Conservation (phyloP, 2,888 invertebrate genomes). For the Orchesellides sinensis region DNA sequence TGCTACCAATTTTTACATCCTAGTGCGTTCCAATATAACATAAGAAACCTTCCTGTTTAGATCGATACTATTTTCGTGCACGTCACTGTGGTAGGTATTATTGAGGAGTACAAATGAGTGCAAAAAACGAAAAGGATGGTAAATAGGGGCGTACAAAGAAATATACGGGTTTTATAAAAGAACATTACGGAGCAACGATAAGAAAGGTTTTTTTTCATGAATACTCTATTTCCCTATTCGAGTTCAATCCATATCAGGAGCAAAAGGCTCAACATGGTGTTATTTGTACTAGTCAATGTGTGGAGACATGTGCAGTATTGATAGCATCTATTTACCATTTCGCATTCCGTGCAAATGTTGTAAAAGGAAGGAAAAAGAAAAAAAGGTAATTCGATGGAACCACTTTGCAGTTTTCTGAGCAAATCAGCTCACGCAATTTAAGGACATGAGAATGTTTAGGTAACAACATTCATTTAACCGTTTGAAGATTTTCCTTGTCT, state of each 20-base stretch:
- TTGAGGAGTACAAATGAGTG: neutral
- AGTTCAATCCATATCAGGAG: no score
- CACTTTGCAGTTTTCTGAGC: constrained; percentile 30
- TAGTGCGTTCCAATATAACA: no score
- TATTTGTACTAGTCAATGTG: constrained; percentile 38
- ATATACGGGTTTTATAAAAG: no score
- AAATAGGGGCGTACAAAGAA: no score
- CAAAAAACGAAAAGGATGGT: neutral
- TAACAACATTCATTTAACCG: constrained; percentile 16
- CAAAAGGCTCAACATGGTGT: no score
- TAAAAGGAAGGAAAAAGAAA: neutral
- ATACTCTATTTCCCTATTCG: no score
- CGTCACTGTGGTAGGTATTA: neutral
- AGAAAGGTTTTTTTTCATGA: no score
- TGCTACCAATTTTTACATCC: no score
- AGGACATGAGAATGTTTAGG: neutral
- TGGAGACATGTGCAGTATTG: no score
- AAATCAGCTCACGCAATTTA: neutral
- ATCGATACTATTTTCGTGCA: no score
- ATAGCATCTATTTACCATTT: constrained; percentile 29
- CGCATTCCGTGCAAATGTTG: neutral
- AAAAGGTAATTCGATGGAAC: constrained; percentile 1
- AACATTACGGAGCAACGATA: no score
- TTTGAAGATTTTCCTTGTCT: constrained; percentile 42
- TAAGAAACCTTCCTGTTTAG: no score